These are phyloP conservation scores for Elysia chlorotica DNA, from an alignment of 1,140 invertebrate species.

Conservation along the genomic window DNA sequence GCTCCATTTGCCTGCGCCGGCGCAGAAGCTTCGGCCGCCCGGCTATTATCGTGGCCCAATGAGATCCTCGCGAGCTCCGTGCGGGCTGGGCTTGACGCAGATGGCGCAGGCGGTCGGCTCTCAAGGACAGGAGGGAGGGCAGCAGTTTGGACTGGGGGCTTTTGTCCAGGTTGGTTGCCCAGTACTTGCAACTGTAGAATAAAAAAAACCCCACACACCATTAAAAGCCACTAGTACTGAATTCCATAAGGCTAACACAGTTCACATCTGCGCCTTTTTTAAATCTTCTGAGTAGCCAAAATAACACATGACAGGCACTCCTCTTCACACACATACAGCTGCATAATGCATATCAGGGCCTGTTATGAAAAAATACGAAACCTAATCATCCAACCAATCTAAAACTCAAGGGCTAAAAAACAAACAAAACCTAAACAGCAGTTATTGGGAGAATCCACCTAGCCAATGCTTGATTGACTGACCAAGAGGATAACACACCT, in stretches of 20 bases:
- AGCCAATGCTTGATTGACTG: neutral
- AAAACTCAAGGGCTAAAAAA: neutral
- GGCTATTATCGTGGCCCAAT: no score
- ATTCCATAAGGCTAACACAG: neutral
- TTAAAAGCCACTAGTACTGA: neutral
- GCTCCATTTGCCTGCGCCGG: no score
- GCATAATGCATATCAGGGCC: neutral
- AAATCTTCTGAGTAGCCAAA: neutral
- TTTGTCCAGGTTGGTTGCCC: no score
- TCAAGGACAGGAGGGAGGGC: no score
- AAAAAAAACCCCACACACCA: neutral
- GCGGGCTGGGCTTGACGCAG: no score
- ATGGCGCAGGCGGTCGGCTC: no score
- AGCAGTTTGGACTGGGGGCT: no score
- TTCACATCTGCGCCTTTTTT: neutral
- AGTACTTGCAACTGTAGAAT: conserved; percentile 11
- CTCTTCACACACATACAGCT: no score
- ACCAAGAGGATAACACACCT: conserved; percentile 13
- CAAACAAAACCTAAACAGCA: neutral
- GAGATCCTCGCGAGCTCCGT: no score
- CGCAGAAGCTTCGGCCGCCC: no score
- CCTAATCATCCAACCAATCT: neutral
- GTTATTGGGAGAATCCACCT: neutral
- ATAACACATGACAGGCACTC: no score
- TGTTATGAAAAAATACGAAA: neutral